Conservation (phyloP, 2,888 invertebrate genomes). For the Philaethria dido region DNA sequence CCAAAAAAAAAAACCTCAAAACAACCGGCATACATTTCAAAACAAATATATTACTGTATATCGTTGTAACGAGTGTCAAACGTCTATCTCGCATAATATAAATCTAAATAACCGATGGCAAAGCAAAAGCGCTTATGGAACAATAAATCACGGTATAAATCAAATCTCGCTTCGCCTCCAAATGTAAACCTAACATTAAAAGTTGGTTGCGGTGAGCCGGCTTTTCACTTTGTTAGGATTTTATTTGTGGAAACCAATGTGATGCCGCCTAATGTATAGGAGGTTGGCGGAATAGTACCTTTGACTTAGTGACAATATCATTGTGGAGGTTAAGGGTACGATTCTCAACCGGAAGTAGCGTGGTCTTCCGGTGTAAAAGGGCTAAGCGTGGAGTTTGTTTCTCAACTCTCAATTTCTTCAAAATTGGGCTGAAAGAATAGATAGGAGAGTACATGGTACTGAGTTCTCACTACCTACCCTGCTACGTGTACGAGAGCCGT, state of each 20-base stretch:
- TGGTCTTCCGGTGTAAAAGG: too few relatives aligned
- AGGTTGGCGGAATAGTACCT: conserved; percentile 12
- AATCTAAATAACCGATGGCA: conserved; percentile 42
- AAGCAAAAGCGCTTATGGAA: conserved; percentile 49
- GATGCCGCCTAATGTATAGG: conserved; percentile 49
- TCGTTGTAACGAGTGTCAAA: conserved; percentile 19
- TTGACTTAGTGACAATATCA: too few relatives aligned
- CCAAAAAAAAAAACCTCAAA: not conserved
- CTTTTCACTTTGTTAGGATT: conserved; percentile 73
- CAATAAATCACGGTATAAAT: conserved; percentile 57
- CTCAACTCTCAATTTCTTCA: too few relatives aligned
- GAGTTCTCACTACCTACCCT: too few relatives aligned
- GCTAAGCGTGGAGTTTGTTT: too few relatives aligned
- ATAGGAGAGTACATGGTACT: too few relatives aligned
- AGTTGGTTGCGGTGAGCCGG: conserved; percentile 54
- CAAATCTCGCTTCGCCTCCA: conserved; percentile 41
- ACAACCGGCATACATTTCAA: conserved; percentile 10
- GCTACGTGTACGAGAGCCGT: too few relatives aligned
- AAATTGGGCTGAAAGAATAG: too few relatives aligned
- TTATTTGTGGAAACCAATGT: conserved; percentile 57
- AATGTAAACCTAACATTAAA: conserved; percentile 58
- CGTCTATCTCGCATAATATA: conserved; percentile 25
- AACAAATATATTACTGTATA: conserved; percentile 3
- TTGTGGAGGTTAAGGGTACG: too few relatives aligned
- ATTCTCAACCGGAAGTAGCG: too few relatives aligned